Evolutionary conservation across 1,140 invertebrate species (phyloP).

Genomic region (Lutraria rhynchaena): DNA sequence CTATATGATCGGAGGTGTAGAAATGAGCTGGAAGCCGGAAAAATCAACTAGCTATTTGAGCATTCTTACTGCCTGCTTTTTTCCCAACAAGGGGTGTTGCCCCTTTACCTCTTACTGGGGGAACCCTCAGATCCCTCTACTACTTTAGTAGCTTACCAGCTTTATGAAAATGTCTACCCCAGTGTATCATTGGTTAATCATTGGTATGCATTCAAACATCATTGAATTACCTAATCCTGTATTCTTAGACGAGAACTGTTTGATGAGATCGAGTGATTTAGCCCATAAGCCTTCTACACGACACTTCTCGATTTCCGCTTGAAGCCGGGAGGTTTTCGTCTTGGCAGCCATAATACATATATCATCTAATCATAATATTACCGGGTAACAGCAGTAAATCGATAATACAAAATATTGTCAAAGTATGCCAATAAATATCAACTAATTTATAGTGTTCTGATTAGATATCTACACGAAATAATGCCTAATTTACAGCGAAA

Average conservation of each 20-base stretch:
- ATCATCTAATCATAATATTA: neutral
- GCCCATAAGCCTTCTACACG: constrained; percentile 48
- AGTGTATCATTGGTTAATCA: neutral
- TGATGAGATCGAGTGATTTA: constrained; percentile 39
- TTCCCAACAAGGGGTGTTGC: too few species aligned
- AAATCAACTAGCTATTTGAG: too few species aligned
- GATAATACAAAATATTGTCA: too few species aligned
- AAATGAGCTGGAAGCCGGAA: too few species aligned
- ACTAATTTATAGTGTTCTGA: too few species aligned
- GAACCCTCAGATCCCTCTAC: neutral
- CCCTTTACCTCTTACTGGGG: too few species aligned
- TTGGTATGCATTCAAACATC: too few species aligned
- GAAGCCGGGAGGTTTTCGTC: constrained; percentile 30
- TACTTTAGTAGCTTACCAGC: neutral
- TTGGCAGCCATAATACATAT: constrained; percentile 36
- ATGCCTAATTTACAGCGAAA: too few species aligned
- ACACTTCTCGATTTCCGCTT: constrained; percentile 53
- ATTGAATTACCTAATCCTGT: constrained; percentile 36
- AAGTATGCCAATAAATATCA: too few species aligned
- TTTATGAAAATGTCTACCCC: neutral
- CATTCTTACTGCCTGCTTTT: too few species aligned
- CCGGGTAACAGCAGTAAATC: neutral
- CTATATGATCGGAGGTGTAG: too few species aligned
- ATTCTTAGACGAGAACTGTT: constrained; percentile 43
- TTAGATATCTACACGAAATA: too few species aligned